phyloP scores from a whole-genome alignment of 1,140 invertebrate genomes.

The Apis laboriosa region DNA sequence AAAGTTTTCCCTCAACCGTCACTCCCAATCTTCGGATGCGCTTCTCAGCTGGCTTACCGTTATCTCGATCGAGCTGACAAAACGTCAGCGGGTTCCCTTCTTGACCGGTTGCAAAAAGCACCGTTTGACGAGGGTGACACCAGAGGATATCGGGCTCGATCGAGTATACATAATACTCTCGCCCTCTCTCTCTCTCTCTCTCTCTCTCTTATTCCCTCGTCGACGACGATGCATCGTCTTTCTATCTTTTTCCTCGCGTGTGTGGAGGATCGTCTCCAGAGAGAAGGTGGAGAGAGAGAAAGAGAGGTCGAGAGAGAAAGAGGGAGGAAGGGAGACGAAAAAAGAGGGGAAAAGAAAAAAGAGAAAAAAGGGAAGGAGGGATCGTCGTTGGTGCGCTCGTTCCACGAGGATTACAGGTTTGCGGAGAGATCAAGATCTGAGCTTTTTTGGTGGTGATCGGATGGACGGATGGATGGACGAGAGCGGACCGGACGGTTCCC shows the following conservation, averaged over 20 bases:
- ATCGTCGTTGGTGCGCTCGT: slow-evolving; percentile 57
- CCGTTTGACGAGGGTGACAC: slow-evolving; percentile 66
- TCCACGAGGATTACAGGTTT: slow-evolving; percentile 78
- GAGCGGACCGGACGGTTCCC: slow-evolving; percentile 76
- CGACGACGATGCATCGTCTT: background rate
- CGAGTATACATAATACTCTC: slow-evolving; percentile 54
- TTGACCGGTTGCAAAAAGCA: slow-evolving; percentile 63
- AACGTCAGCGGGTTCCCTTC: slow-evolving; percentile 68
- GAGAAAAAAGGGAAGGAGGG: slow-evolving; percentile 56
- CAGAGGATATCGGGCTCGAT: slow-evolving; percentile 61
- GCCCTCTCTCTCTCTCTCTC: background rate
- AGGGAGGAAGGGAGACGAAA: slow-evolving; percentile 1
- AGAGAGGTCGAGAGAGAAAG: background rate
- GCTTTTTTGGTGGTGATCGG: slow-evolving; percentile 74
- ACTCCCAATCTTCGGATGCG: slow-evolving; percentile 12
- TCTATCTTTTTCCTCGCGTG: slow-evolving; percentile 10
- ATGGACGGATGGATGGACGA: slow-evolving; percentile 70
- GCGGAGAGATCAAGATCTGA: slow-evolving; percentile 79
- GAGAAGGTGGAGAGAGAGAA: slow-evolving; percentile 38
- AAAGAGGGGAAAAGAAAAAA: slow-evolving; percentile 38
- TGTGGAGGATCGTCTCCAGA: background rate
- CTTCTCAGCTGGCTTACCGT: slow-evolving; percentile 35
- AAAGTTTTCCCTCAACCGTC: slow-evolving; percentile 18
- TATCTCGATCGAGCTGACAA: slow-evolving; percentile 70
- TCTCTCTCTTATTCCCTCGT: background rate